These are phyloP conservation scores for Cassiopea xamachana DNA, from an alignment of 30 jellyfish, hydroid and myxozoan genomes.

Conservation along the genomic window DNA sequence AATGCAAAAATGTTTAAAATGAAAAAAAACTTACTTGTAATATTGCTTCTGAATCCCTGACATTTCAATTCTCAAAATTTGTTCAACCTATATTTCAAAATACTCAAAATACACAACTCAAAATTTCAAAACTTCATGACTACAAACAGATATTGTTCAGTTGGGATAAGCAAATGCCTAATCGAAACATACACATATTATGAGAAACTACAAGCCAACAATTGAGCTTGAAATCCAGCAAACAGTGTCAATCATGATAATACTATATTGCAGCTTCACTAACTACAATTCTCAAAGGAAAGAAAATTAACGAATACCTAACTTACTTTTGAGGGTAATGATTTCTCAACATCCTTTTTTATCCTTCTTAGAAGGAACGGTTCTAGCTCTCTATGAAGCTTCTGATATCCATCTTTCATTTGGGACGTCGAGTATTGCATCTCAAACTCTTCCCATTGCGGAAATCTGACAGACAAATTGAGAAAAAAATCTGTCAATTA, in stretches of 20 bases:
- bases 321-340: slow-evolving; percentile 93
- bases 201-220: too few species aligned
- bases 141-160: not conserved
- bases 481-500: not conserved
- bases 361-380: slow-evolving; percentile 91
- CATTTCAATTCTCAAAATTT: slow-evolving; percentile 96
- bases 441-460: slow-evolving; percentile 87
- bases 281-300: not conserved
- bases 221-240: too few species aligned
- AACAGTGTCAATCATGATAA: not conserved
- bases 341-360: slow-evolving; percentile 96
- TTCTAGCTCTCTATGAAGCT: slow-evolving; percentile 88
- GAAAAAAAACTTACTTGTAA: slow-evolving; percentile 65
- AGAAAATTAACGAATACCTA: not conserved
- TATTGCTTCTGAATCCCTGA: slow-evolving; percentile 90
- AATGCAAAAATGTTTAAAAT: not conserved
- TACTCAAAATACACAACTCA: too few species aligned
- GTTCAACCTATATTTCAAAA: slow-evolving; percentile 79
- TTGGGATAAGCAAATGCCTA: too few species aligned
- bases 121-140: not conserved
- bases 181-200: too few species aligned
- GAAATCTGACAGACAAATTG: slow-evolving; percentile 50
- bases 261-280: not conserved
- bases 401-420: slow-evolving; percentile 88
- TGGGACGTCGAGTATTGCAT: slow-evolving; percentile 82